A percentile compares a stretch with the other conserved stretches of the same genome.
These are phyloP conservation scores for Mobula birostris DNA, from an alignment of 2,113 vertebrate genomes.

Conservation along the genomic window DNA sequence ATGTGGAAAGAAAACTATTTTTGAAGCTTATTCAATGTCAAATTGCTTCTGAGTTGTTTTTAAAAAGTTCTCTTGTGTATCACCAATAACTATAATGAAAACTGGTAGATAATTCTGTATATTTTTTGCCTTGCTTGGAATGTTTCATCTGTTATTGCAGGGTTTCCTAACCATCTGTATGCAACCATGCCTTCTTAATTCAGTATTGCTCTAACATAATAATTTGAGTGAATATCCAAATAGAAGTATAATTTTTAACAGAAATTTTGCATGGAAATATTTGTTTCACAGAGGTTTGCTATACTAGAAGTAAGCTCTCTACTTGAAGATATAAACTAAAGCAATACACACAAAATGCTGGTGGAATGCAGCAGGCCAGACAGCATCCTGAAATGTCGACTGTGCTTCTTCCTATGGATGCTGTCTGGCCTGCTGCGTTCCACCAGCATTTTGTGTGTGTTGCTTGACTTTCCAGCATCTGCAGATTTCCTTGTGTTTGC, in stretches of 20 bases:
- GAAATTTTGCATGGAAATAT: not conserved
- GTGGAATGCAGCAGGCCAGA: too few species aligned
- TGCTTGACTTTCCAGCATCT: too few species aligned
- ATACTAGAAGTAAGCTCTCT: not conserved
- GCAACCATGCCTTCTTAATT: not conserved
- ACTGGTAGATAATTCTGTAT: too few species aligned
- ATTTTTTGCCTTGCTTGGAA: not conserved
- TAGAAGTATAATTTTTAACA: not conserved
- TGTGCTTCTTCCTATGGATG: too few species aligned
- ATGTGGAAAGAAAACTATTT: constrained; percentile 69
- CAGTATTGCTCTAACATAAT: not conserved
- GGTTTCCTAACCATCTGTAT: not conserved
- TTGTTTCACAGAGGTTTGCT: not conserved
- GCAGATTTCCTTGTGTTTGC: too few species aligned
- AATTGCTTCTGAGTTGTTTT: not conserved
- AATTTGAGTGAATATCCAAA: not conserved
- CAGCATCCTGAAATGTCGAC: too few species aligned
- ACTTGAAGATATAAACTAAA: not conserved
- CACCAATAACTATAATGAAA: not conserved
- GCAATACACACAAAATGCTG: too few species aligned
- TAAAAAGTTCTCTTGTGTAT: not conserved
- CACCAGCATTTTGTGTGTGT: too few species aligned
- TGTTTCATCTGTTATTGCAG: not conserved
- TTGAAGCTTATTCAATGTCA: constrained; percentile 61
- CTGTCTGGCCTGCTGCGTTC: too few species aligned